Evolutionary conservation across 2,797 vertebrate species (phyloP), one percentile per base, ranked within the genome.

Genomic region (Perodicticus potto): DNA sequence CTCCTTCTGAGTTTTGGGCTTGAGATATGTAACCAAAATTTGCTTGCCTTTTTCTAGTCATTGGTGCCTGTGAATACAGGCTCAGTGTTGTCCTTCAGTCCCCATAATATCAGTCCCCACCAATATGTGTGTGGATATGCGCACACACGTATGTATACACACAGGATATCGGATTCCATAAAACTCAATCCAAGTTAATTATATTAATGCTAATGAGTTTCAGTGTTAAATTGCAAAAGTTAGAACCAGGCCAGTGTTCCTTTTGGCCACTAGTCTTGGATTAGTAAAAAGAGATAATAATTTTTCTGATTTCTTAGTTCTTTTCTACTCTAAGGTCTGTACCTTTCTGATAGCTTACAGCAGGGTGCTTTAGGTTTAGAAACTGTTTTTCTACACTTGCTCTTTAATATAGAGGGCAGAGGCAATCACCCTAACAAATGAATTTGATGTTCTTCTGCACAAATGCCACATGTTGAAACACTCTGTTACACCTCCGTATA

Each of bases 371-470:
- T 99, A 99, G 99, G 97, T 98, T 91, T 96, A 98, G 98, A 87
- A 97, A 97, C 97, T 98, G 98, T 98, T 99, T 99, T 99, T 98
- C 98, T 98, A 99, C 93, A 96, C 98, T 98, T 97, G 97, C 93
- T 97, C 88, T 98, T 98, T 99, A 97, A 97, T 98, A 98, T 98
- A 98, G 69, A 94, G 49, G 98, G 99, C 99, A 99, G 98, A 98
- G 99, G 99, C 99, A 99, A 99, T 99, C 99, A 99, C 98, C 98
- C 98, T 98, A 97, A 98, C 98, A 97, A 78, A 97, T 97, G 98
- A 98, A 98, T 98, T 98, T 91, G 98, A 78, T 98, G 72, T 93
- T 98, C 97, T 97, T 94, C 97, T 98, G 97, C 97, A 94, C 96
- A 96, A 97, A 98, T 98, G 97, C 98, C 98, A 76, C 95, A 89